phyloP scores from a whole-genome alignment of 2,888 invertebrate species.

The Scotopteryx bipunctaria region DNA sequence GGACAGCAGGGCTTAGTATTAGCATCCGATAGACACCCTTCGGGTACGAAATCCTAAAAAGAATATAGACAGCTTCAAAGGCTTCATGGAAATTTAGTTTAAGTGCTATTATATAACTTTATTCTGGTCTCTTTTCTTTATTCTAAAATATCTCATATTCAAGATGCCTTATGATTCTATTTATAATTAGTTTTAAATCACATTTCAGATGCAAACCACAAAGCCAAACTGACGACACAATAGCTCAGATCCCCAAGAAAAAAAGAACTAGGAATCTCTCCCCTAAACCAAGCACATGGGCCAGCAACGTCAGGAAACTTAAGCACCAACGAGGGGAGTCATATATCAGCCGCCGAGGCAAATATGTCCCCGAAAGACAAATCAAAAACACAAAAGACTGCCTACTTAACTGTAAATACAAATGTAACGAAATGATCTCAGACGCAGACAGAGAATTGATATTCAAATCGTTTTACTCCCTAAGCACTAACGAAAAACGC shows the following conservation, averaged over 20 bases:
- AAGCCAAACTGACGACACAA: slow-evolving; percentile 29
- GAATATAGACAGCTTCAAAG: too few relatives aligned
- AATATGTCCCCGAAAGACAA: slow-evolving; percentile 65
- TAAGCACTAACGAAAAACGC: slow-evolving; percentile 72
- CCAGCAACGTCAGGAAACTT: slow-evolving; percentile 68
- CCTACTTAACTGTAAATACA: slow-evolving; percentile 66
- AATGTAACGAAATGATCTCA: slow-evolving; percentile 68
- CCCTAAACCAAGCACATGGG: slow-evolving; percentile 70
- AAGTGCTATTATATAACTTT: too few relatives aligned
- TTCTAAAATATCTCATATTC: too few relatives aligned
- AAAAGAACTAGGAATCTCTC: slow-evolving; percentile 55
- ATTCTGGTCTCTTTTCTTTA: too few relatives aligned
- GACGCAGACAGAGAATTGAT: slow-evolving; percentile 68
- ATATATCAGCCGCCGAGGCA: slow-evolving; percentile 69
- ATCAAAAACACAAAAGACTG: slow-evolving; percentile 72
- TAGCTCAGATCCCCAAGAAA: slow-evolving; percentile 37
- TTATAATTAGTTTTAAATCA: too few relatives aligned
- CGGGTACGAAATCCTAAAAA: too few relatives aligned
- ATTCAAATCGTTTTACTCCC: slow-evolving; percentile 72
- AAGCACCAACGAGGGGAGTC: slow-evolving; percentile 76
- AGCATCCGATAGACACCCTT: too few relatives aligned
- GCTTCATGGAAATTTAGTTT: too few relatives aligned
- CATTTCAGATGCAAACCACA: slow-evolving; percentile 55
- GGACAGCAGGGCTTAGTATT: too few relatives aligned
- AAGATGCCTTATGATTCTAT: too few relatives aligned